A percentile compares a stretch with the other conserved stretches of the same genome.
These are phyloP conservation scores for Listrodromus nycthemerus DNA, from an alignment of 2,888 invertebrate genomes.

Conservation along the genomic window DNA sequence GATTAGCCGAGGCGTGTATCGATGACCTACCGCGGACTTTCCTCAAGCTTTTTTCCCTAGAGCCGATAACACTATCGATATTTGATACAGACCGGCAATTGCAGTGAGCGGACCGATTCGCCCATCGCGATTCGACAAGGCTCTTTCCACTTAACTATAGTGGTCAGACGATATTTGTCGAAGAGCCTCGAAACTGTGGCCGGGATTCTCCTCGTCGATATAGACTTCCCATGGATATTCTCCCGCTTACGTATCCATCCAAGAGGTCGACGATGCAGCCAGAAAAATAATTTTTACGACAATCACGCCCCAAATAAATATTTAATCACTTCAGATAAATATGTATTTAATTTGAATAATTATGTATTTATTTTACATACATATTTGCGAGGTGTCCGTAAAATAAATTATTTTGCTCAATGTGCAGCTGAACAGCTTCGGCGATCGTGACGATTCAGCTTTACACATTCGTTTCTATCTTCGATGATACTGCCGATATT, in stretches of 20 bases:
- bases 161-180: constrained; percentile 51
- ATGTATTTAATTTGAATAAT: no score
- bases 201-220: constrained; percentile 12
- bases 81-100: not conserved
- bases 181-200: constrained; percentile 28
- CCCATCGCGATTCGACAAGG: not conserved
- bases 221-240: constrained; percentile 1
- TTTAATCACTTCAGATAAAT: no score
- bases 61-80: not conserved
- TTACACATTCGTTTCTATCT: not conserved
- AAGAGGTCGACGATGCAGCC: no score
- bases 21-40: constrained; percentile 48
- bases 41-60: constrained; percentile 2
- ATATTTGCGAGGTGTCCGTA: no score
- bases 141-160: constrained; percentile 5
- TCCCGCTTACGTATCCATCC: constrained; percentile 4
- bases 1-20: constrained; percentile 58
- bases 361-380: no score
- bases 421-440: constrained; percentile 28
- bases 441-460: constrained; percentile 6
- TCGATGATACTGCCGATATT: not conserved
- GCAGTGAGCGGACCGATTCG: not conserved
- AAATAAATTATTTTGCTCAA: no score
- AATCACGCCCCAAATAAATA: no score
- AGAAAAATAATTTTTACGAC: no score